Percentiles rank a stretch among this genome's conserved stretches.
These are phyloP conservation scores for Pterobdella sp. DNA, from an alignment of 2,888 invertebrate genomes.

Conservation along the genomic window DNA sequence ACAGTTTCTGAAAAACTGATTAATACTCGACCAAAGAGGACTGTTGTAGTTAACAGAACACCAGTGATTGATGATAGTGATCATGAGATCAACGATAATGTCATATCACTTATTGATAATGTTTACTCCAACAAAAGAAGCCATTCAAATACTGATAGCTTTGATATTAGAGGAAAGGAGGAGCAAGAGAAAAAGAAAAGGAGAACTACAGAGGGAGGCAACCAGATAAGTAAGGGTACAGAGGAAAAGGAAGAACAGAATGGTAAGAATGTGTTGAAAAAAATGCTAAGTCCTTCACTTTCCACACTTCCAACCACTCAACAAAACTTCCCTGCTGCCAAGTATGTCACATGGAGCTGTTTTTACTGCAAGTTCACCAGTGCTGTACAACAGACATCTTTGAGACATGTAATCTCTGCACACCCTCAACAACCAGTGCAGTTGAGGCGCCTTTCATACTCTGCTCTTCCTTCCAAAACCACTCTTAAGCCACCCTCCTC, in stretches of 20 bases:
- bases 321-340: not conserved
- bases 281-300: not conserved
- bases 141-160: too few species aligned
- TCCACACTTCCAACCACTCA: not conserved
- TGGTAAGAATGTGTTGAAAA: not conserved
- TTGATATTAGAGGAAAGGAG: too few species aligned
- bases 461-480: conserved; percentile 1
- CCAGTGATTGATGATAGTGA: too few species aligned
- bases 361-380: conserved; percentile 28
- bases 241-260: not conserved
- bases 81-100: too few species aligned
- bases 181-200: too few species aligned
- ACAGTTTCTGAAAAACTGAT: too few species aligned
- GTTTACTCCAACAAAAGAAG: too few species aligned
- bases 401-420: conserved; percentile 28
- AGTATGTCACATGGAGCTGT: conserved; percentile 27
- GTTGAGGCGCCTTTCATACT: conserved; percentile 24
- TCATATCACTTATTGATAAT: too few species aligned
- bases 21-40: too few species aligned
- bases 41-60: too few species aligned
- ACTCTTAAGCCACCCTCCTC: not conserved
- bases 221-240: not conserved
- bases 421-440: conserved; percentile 30
- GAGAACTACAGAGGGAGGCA: too few species aligned
- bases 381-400: conserved; percentile 24